phyloP scores from a whole-genome alignment of 2,113 vertebrate genomes.

The Syngnathoides biaculeatus region DNA sequence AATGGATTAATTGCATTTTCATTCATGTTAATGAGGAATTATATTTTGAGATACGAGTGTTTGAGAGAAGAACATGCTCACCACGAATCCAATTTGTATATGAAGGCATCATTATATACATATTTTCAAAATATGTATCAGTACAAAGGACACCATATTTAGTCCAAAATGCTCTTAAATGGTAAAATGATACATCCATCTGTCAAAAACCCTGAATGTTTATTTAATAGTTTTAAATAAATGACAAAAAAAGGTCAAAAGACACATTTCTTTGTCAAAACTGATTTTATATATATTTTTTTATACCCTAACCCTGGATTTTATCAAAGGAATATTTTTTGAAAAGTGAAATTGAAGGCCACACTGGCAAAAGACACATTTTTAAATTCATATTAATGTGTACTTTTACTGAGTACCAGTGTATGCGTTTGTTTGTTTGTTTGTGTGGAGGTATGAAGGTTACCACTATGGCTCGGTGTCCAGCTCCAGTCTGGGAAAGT shows the following conservation, averaged over 20 bases:
- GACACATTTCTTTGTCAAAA: not conserved
- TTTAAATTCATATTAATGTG: not conserved
- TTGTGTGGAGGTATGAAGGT: constrained; percentile 34
- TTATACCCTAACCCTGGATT: too few species aligned
- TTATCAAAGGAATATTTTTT: too few species aligned
- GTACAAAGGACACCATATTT: not conserved
- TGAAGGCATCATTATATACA: too few species aligned
- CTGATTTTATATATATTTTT: too few species aligned
- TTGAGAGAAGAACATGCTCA: too few species aligned
- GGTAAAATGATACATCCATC: not conserved
- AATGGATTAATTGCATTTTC: too few species aligned
- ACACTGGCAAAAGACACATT: not conserved
- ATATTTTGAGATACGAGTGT: too few species aligned
- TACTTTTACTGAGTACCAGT: too few species aligned
- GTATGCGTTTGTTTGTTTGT: constrained; percentile 4
- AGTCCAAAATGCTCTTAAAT: not conserved
- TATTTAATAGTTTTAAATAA: not conserved
- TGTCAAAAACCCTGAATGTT: not conserved
- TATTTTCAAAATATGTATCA: not conserved
- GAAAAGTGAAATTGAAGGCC: too few species aligned
- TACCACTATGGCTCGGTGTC: constrained; percentile 4
- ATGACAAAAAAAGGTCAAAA: not conserved
- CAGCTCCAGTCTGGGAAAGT: constrained; percentile 47
- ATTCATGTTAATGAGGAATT: too few species aligned
- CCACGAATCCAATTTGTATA: too few species aligned